Conservation (phyloP, 2,113 vertebrate genomes). For the Serinus canaria region DNA sequence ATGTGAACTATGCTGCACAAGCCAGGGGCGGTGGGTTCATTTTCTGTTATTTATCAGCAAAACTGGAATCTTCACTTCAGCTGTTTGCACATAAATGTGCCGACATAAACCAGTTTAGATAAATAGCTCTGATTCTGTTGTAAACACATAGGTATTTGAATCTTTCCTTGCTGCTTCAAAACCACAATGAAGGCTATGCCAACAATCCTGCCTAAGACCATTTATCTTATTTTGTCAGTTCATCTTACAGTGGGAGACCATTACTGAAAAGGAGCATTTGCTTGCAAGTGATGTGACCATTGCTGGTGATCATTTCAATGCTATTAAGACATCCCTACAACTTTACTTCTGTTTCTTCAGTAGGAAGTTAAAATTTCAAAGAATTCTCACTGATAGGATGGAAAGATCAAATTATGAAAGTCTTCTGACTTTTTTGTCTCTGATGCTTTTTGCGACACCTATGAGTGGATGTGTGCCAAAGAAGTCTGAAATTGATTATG, state of each 20-base stretch:
- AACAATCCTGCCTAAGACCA: not conserved
- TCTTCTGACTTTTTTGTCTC: not conserved
- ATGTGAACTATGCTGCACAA: not conserved
- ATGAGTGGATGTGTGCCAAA: not conserved
- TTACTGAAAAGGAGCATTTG: not conserved
- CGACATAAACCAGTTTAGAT: not conserved
- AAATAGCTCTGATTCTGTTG: not conserved
- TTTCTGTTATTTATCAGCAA: constrained; percentile 1
- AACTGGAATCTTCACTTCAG: not conserved
- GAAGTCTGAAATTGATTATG: not conserved
- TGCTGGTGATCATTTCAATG: not conserved
- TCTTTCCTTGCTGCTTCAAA: not conserved
- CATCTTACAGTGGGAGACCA: not conserved
- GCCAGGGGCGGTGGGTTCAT: not conserved
- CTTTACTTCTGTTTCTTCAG: not conserved
- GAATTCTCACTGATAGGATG: not conserved
- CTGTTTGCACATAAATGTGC: not conserved
- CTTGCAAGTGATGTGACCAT: not conserved
- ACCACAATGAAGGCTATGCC: not conserved
- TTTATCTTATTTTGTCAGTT: not conserved
- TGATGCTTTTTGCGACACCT: not conserved
- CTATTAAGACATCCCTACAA: not conserved
- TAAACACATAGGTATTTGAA: not conserved
- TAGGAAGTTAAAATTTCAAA: not conserved
- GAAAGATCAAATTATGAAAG: not conserved